Percentiles rank a stretch among this genome's conserved stretches.
Evolutionary conservation across 2,797 vertebrate species (phyloP).

Genomic region (Sebastes nivosus): DNA sequence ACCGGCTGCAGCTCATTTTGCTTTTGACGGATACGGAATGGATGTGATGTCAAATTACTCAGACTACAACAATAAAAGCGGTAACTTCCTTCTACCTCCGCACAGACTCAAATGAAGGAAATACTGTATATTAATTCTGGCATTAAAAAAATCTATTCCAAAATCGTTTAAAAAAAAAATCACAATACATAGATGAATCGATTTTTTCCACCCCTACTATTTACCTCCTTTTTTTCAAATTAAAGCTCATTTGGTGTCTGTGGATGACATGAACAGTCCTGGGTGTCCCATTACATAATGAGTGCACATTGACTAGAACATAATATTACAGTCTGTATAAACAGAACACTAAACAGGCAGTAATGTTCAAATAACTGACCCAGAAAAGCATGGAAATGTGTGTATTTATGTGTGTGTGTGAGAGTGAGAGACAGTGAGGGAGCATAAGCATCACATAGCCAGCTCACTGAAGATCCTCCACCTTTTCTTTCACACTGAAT

Average conservation of each 20-base stretch:
- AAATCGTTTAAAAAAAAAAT: too few species aligned
- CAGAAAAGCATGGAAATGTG: constrained; percentile 15
- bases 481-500: constrained; percentile 51
- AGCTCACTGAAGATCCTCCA: constrained; percentile 46
- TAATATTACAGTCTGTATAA: constrained; percentile 5
- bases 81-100: too few species aligned
- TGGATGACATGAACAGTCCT: not conserved
- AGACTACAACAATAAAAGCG: too few species aligned
- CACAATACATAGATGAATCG: too few species aligned
- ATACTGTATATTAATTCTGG: too few species aligned
- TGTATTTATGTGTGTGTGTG: not conserved
- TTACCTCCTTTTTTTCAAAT: not conserved
- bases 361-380: constrained; percentile 47
- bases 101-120: too few species aligned
- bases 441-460: constrained; percentile 19
- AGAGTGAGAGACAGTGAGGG: not conserved
- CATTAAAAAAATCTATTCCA: too few species aligned
- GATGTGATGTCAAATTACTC: too few species aligned
- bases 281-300: not conserved
- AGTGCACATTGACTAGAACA: not conserved
- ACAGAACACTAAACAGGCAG: constrained; percentile 21
- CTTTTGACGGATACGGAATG: too few species aligned
- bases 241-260: not conserved
- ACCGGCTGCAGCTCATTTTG: too few species aligned
- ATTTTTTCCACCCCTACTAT: not conserved